A percentile compares a stretch with the other conserved stretches of the same genome.
Evolutionary conservation across 2,888 invertebrate species (phyloP).

Genomic region (Lithodes maja): DNA sequence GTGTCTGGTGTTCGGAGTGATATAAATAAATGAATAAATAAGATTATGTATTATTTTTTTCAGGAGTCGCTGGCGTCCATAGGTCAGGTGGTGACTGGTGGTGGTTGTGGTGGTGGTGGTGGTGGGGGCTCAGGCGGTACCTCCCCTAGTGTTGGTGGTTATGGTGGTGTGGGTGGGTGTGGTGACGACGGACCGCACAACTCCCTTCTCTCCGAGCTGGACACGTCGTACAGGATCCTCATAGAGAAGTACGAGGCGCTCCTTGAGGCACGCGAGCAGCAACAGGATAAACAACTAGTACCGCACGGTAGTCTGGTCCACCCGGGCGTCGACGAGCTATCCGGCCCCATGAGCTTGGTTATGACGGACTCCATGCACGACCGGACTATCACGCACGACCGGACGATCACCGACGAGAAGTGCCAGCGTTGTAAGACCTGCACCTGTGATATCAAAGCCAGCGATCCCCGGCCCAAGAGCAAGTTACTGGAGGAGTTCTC

Average conservation of each 20-base stretch:
- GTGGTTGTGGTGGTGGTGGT: conserved; percentile 35
- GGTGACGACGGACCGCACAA: conserved; percentile 64
- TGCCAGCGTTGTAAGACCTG: conserved; percentile 69
- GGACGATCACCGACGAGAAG: background rate
- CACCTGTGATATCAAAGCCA: conserved; percentile 60
- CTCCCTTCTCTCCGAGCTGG: conserved; percentile 70
- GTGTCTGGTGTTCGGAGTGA: too few relatives aligned
- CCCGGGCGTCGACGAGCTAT: conserved; percentile 66
- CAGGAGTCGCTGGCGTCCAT: conserved; percentile 70
- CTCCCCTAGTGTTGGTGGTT: conserved; percentile 46
- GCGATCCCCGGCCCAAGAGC: conserved; percentile 55
- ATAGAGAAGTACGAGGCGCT: conserved; percentile 72
- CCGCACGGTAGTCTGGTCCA: conserved; percentile 38
- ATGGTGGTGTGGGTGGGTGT: background rate
- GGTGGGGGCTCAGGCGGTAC: conserved; percentile 60
- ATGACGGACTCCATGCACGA: conserved; percentile 55
- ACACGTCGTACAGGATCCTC: conserved; percentile 71
- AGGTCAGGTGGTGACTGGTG: conserved; percentile 65
- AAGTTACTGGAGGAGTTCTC: conserved; percentile 68
- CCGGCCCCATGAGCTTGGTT: conserved; percentile 69
- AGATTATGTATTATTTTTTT: background rate
- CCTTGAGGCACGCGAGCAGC: conserved; percentile 68
- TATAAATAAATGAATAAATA: too few relatives aligned
- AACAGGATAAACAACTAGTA: conserved; percentile 25
- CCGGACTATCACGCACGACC: background rate